phyloP scores from a whole-genome alignment of 2,113 vertebrate species.

The Pangasianodon gigas region DNA sequence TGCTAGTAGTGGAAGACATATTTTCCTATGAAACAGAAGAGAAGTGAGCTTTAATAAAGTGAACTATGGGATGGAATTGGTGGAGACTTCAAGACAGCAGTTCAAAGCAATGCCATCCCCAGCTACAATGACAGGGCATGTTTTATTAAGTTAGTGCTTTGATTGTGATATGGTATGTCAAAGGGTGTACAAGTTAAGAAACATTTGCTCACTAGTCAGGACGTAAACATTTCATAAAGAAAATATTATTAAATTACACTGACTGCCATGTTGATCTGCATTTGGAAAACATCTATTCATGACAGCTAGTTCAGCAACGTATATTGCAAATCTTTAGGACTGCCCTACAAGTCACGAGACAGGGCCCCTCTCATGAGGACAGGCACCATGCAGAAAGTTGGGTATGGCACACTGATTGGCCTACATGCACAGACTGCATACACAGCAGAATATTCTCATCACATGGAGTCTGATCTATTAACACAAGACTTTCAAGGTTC shows the following conservation, averaged over 20 bases:
- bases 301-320: not conserved
- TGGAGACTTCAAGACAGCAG: conserved; percentile 34
- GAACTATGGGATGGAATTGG: conserved; percentile 20
- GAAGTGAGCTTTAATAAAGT: not conserved
- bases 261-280: not conserved
- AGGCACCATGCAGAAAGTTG: not conserved
- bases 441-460: not conserved
- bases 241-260: not conserved
- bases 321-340: not conserved
- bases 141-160: conserved; percentile 18
- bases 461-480: not conserved
- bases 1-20: not conserved
- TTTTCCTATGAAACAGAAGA: not conserved
- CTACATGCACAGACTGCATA: not conserved
- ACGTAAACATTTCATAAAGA: not conserved
- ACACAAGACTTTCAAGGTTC: not conserved
- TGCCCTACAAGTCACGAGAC: not conserved
- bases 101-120: conserved; percentile 38
- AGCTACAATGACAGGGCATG: conserved; percentile 14
- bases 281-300: not conserved
- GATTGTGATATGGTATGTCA: conserved; percentile 18
- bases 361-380: not conserved
- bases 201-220: not conserved
- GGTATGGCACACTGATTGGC: not conserved
- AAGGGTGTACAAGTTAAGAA: not conserved